Base-by-base conservation (phyloP, 2,797 vertebrate genomes). In the Glyptemys insculpta region DNA sequence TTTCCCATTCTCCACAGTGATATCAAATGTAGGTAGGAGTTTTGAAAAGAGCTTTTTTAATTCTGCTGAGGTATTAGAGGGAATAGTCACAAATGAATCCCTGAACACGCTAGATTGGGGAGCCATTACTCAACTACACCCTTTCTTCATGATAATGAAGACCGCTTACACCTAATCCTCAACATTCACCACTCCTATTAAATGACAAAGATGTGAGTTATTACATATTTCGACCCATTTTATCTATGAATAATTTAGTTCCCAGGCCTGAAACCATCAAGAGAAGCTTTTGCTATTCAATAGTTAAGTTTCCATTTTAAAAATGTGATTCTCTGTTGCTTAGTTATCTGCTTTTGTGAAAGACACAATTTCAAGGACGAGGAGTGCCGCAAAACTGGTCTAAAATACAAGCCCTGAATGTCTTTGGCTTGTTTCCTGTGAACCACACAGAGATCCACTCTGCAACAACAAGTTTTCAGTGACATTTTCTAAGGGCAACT, bases 381-480 rank as follows among this genome's bases (percentile, higher is more conserved):
- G 80, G 41, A 76, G n/a, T 95, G 74, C 88, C 57, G 65, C 53
- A 91, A 47, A 95, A 37, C 85, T 92, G 91, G 81, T 85, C 89
- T 89, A 92, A 79, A 54, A 62, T 16, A 65, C 93, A 80, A 0
- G 1, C 21, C 37, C 59, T 65, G 23, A 37, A 8, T 85, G 91
- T 80, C 72, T 91, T 90, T 91, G 89, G 87, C 91, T 94, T 8
- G 0, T 49, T 54, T 84, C 86, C 89, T n/a, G 21, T 0, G 14
- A 82, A 88, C n/a, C 31, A 90, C 1, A 12, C 76, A 74, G 89
- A 85, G 91, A 92, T 25, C 57, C 23, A 1, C 1, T 85, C 57
- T 0, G 5, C 53, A 37, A 68, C 18, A 37, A 5, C 18, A 68
- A 21, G 19, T 68, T 37, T n/a, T 68, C 34, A 65, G 62, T 65